A percentile compares a stretch with the other conserved stretches of the same genome.
phyloP scores from a whole-genome alignment of 2,797 vertebrate genomes.

The Psittacula derbiana region DNA sequence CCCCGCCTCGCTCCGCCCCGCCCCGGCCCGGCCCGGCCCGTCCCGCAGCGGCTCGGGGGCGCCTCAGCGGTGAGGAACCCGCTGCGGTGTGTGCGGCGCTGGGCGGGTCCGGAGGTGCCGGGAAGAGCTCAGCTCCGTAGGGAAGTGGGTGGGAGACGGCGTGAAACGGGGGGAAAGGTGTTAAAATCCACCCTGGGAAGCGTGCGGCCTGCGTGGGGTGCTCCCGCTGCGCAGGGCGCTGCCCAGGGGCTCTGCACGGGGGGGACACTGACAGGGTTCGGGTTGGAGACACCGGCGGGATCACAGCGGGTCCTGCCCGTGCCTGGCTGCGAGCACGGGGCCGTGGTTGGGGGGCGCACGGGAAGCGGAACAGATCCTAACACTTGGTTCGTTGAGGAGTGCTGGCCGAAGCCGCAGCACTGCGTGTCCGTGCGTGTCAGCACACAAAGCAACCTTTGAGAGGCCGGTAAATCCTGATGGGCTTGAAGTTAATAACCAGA shows the following conservation, averaged over 20 bases:
- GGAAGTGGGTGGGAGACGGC: no score
- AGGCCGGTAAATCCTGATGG: neutral
- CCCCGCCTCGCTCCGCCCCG: neutral
- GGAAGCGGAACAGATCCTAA: neutral
- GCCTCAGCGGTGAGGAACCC: constrained; percentile 38
- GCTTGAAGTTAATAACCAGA: neutral
- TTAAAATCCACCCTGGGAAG: no score
- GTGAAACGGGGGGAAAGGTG: no score
- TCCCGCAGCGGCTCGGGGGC: neutral
- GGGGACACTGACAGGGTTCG: no score
- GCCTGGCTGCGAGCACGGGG: neutral
- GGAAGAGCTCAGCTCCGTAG: no score
- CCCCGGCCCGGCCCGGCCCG: neutral
- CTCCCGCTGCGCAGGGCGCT: no score
- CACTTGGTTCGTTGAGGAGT: neutral
- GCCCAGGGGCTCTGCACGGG: no score
- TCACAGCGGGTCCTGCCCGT: neutral
- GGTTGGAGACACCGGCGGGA: neutral
- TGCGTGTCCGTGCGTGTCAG: neutral
- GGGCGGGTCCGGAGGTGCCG: no score
- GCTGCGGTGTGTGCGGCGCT: neutral
- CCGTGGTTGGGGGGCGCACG: no score
- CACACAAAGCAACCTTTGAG: neutral
- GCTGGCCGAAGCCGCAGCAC: neutral
- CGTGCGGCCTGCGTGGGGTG: no score